Evolutionary conservation across 2,888 invertebrate species (phyloP), one percentile per base, ranked within the genome.

Genomic region (Lasioglossum lativentre): DNA sequence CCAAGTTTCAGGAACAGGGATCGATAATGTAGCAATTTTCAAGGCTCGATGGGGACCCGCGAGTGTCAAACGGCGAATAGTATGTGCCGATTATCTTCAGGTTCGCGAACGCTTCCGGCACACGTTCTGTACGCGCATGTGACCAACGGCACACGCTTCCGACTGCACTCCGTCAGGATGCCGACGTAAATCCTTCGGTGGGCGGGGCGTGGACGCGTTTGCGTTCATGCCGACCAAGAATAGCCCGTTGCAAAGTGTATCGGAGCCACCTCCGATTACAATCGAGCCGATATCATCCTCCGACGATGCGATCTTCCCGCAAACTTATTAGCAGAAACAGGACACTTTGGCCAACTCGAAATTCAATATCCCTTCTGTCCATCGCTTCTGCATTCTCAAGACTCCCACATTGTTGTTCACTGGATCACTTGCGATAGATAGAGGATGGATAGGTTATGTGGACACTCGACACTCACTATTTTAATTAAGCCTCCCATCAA

Each of bases 171-270:
- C 78, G 77, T 86, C 83, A 73, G 83, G 76, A 73, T 77, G 84
- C 78, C 71, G 77, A 85, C 89, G 92, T 92, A 92, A 92, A 92
- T 92, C 91, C 90, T 88, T 85, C 45, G 30, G 86, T 86, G 88
- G 91, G 91, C 88, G 91, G 89, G 90, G 87, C 88, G 89, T 85
- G 75, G 77, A 86, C 83, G 87, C 81, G 87, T 87, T 86, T 45
- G 85, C 91, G 86, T 88, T 86, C 82, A 85, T 80, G 82, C 83
- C 82, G 87, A 88, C 88, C 89, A 85, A 86, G 88, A 89, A 86
- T 82, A 83, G 77, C 66, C 82, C 52, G 80, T 74, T n/a, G 56
- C 85, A 78, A 87, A 80, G 75, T 83, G 83, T 82, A 81, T 78
- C 87, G 83, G 81, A 88, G 86, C 80, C 75, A 72, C 68, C 45